Evolutionary conservation across 2,888 invertebrate species (phyloP).

Genomic region (Drosophila bunnanda): DNA sequence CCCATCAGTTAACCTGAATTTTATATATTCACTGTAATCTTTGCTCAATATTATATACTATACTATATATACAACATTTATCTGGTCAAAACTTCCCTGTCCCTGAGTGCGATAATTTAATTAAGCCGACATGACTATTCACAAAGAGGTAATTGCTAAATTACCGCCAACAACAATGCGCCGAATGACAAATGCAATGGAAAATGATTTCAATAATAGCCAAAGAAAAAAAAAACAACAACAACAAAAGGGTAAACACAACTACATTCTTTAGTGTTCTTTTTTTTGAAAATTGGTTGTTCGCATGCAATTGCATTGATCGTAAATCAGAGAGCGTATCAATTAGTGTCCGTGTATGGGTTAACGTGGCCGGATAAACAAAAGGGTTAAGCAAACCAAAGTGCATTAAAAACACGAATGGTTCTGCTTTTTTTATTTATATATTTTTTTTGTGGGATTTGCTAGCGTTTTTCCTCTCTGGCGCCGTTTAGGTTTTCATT

Average conservation of each 20-base stretch:
- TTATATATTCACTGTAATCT: background rate
- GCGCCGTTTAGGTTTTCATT: slow-evolving; percentile 28
- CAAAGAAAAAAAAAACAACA: slow-evolving; percentile 23
- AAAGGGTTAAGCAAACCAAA: slow-evolving; percentile 24
- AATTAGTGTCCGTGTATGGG: slow-evolving; percentile 24
- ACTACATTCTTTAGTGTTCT: slow-evolving; percentile 10
- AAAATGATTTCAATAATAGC: slow-evolving; percentile 37
- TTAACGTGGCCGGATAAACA: slow-evolving; percentile 9
- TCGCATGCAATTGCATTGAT: slow-evolving; percentile 57
- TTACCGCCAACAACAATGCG: slow-evolving; percentile 37
- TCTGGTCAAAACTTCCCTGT: slow-evolving; percentile 11
- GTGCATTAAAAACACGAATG: slow-evolving; percentile 12
- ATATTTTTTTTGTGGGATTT: background rate
- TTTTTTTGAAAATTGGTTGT: slow-evolving; percentile 40
- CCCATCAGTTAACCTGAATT: background rate
- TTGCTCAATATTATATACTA: background rate
- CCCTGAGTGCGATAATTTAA: slow-evolving; percentile 57
- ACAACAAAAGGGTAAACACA: slow-evolving; percentile 20
- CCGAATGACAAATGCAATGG: slow-evolving; percentile 17
- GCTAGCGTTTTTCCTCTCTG: slow-evolving; percentile 11
- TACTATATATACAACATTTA: slow-evolving; percentile 7
- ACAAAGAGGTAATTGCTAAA: slow-evolving; percentile 57
- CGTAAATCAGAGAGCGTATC: slow-evolving; percentile 56
- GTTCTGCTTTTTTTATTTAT: background rate
- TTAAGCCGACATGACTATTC: slow-evolving; percentile 62